phyloP scores from a whole-genome alignment of 2,113 vertebrate species.

The Tursiops truncatus region DNA sequence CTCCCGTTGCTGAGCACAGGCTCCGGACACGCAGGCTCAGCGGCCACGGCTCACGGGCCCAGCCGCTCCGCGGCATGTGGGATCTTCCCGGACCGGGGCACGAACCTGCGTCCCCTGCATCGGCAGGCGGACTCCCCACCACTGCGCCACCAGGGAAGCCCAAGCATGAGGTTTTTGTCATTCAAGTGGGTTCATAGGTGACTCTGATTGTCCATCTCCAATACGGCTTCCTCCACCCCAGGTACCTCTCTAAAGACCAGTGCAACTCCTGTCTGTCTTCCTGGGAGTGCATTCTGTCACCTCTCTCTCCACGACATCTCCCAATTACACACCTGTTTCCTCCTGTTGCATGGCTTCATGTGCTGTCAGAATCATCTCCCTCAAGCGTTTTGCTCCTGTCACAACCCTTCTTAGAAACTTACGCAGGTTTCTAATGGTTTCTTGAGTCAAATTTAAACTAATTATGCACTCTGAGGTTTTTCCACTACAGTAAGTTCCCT shows the following conservation, averaged over 20 bases:
- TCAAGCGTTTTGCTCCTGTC: not conserved
- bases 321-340: not conserved
- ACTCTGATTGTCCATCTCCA: not conserved
- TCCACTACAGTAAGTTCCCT: not conserved
- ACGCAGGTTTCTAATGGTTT: not conserved
- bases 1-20: too few relatives aligned
- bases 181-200: not conserved
- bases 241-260: not conserved
- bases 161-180: not conserved
- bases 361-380: not conserved
- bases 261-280: not conserved
- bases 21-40: too few relatives aligned
- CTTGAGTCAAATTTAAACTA: not conserved
- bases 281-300: not conserved
- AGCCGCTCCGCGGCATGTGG: too few relatives aligned
- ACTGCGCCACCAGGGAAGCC: too few relatives aligned
- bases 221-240: not conserved
- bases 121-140: too few relatives aligned
- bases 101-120: too few relatives aligned
- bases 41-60: too few relatives aligned
- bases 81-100: too few relatives aligned
- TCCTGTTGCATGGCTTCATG: too few relatives aligned
- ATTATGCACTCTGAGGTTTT: not conserved
- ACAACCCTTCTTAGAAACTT: not conserved
- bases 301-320: not conserved